A percentile compares a stretch with the other conserved stretches of the same genome.
Conservation (phyloP, 2,888 invertebrate genomes). For the Listrodromus nycthemerus region DNA sequence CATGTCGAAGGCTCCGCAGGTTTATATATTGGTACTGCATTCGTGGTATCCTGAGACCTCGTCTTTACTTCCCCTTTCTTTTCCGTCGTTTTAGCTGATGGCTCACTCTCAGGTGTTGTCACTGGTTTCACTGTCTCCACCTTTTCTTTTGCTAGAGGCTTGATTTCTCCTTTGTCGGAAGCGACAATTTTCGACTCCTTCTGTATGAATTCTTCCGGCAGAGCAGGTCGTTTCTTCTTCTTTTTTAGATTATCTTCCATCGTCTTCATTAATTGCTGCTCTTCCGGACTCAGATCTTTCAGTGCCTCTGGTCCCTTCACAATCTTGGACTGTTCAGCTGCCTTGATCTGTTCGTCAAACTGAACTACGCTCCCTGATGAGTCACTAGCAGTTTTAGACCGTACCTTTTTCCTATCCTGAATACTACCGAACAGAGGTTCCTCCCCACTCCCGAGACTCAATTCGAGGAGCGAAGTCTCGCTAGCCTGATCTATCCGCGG, state of each 20-base stretch:
- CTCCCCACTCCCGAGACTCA: conserved; percentile 67
- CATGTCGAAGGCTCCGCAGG: not conserved
- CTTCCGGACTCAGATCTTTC: conserved; percentile 53
- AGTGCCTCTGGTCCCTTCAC: conserved; percentile 37
- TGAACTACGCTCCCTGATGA: conserved; percentile 17
- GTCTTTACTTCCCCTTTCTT: not conserved
- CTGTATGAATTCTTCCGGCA: conserved; percentile 66
- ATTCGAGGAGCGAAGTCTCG: conserved; percentile 43
- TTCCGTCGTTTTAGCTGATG: not conserved
- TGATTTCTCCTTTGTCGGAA: conserved; percentile 36
- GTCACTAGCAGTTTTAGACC: conserved; percentile 60
- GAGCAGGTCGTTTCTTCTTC: conserved; percentile 71
- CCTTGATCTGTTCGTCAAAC: conserved; percentile 30
- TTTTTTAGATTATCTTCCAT: conserved; percentile 71
- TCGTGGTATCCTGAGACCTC: not conserved
- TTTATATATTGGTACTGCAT: not conserved
- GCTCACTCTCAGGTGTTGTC: not conserved
- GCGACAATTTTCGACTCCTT: conserved; percentile 62
- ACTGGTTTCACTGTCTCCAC: not conserved
- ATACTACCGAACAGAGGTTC: conserved; percentile 80
- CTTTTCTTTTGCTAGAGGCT: conserved; percentile 4
- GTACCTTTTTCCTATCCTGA: conserved; percentile 77
- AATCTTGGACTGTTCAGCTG: conserved; percentile 3
- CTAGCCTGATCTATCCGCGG: conserved; percentile 44
- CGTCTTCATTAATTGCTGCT: conserved; percentile 66